Conservation (phyloP, 2,797 vertebrate genomes). For the Pseudochirops corinnae region DNA sequence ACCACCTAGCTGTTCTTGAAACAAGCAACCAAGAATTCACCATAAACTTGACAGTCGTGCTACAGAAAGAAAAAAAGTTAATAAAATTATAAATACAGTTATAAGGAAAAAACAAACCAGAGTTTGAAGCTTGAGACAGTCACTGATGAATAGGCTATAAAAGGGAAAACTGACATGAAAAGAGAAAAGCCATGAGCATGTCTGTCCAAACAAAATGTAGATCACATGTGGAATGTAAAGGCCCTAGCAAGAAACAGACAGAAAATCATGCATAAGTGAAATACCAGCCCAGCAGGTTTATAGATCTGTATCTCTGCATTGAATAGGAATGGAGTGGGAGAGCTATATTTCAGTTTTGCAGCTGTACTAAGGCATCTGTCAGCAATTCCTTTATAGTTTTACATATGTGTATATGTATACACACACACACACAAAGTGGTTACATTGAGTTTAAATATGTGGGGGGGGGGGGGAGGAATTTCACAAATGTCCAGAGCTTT, state of each 20-base stretch:
- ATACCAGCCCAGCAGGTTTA: slow-evolving; percentile 62
- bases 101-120: slow-evolving; percentile 33
- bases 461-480: slow-evolving; percentile 40
- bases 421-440: slow-evolving; percentile 20
- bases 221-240: slow-evolving; percentile 45
- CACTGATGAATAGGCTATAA: neutral
- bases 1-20: neutral
- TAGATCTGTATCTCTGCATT: slow-evolving; percentile 50
- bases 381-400: slow-evolving; percentile 79
- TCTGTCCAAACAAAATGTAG: slow-evolving; percentile 54
- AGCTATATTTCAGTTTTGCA: slow-evolving; percentile 79
- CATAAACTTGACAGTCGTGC: slow-evolving; percentile 31
- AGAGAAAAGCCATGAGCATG: slow-evolving; percentile 39
- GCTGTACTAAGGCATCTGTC: slow-evolving; percentile 78
- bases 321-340: slow-evolving; percentile 59
- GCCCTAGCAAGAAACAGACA: slow-evolving; percentile 52
- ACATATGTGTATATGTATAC: slow-evolving; percentile 57
- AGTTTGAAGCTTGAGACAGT: slow-evolving; percentile 38
- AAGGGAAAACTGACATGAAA: slow-evolving; percentile 42
- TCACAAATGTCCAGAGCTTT: slow-evolving; percentile 45
- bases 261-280: slow-evolving; percentile 64
- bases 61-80: slow-evolving; percentile 40
- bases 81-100: slow-evolving; percentile 52
- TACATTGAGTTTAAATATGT: slow-evolving; percentile 54
- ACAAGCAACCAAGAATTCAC: slow-evolving; percentile 8